A percentile compares a stretch with the other conserved stretches of the same genome.
Conservation (phyloP, 2,888 invertebrate species). For the Labia minor region DNA sequence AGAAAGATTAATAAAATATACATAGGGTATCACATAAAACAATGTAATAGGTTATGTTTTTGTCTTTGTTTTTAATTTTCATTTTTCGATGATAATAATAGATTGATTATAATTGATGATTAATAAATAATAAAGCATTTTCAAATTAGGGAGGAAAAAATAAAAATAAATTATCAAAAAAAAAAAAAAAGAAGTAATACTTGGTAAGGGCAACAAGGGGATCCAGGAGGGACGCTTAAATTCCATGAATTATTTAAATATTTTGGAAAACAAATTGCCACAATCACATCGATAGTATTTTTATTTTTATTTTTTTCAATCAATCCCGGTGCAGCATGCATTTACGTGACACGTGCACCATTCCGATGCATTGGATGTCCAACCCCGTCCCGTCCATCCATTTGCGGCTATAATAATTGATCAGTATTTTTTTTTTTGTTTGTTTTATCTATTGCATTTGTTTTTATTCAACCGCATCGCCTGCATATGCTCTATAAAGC, state of each 20-base stretch:
- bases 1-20: too few relatives aligned
- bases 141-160: not conserved
- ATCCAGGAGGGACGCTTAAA: not conserved
- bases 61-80: too few relatives aligned
- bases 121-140: too few relatives aligned
- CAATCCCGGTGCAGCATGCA: not conserved
- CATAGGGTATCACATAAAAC: too few relatives aligned
- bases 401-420: not conserved
- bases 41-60: too few relatives aligned
- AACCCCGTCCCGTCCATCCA: not conserved
- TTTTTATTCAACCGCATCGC: not conserved
- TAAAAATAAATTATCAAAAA: not conserved
- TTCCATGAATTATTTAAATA: conserved; percentile 7
- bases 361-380: not conserved
- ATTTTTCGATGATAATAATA: too few relatives aligned
- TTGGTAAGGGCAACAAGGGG: not conserved
- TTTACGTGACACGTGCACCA: conserved; percentile 8
- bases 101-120: too few relatives aligned
- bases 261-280: not conserved
- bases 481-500: not conserved
- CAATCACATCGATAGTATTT: not conserved
- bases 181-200: not conserved
- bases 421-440: not conserved
- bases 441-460: not conserved
- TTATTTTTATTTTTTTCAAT: not conserved